Conservation (phyloP, 2,797 vertebrate species). For the Bovichtus variegatus region DNA sequence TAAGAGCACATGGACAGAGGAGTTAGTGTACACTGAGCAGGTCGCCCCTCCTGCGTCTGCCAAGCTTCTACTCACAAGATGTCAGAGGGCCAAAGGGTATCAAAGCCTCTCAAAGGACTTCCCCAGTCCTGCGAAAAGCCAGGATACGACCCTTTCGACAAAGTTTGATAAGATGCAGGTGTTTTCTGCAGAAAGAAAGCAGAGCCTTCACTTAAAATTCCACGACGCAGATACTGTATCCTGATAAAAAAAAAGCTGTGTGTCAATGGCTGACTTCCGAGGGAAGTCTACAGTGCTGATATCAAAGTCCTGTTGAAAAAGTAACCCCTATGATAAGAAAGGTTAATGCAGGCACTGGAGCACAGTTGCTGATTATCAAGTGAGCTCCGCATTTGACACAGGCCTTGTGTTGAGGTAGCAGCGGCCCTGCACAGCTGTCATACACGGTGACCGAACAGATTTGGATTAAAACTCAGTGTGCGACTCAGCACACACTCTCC, state of each 20-base stretch:
- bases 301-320: constrained; percentile 68
- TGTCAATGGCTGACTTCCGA: constrained; percentile 65
- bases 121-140: constrained; percentile 41
- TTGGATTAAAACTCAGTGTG: constrained; percentile 45
- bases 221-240: constrained; percentile 60
- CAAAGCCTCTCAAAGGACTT: constrained; percentile 68
- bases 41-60: constrained; percentile 58
- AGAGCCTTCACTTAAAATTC: constrained; percentile 72
- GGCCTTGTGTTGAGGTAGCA: constrained; percentile 60
- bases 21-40: constrained; percentile 54
- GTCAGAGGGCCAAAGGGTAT: constrained; percentile 67
- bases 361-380: constrained; percentile 70
- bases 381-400: constrained; percentile 50
- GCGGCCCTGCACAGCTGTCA: constrained; percentile 50
- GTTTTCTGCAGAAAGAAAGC: constrained; percentile 72
- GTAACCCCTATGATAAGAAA: constrained; percentile 69
- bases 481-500: constrained; percentile 21
- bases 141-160: constrained; percentile 62
- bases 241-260: constrained; percentile 60
- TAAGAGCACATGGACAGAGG: constrained; percentile 38
- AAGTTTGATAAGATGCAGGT: constrained; percentile 81
- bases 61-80: constrained; percentile 66
- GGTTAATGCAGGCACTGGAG: constrained; percentile 75
- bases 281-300: constrained; percentile 51
- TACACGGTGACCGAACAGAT: constrained; percentile 57